Conservation (phyloP, 1,140 invertebrate genomes). For the Drosophila obscura region DNA sequence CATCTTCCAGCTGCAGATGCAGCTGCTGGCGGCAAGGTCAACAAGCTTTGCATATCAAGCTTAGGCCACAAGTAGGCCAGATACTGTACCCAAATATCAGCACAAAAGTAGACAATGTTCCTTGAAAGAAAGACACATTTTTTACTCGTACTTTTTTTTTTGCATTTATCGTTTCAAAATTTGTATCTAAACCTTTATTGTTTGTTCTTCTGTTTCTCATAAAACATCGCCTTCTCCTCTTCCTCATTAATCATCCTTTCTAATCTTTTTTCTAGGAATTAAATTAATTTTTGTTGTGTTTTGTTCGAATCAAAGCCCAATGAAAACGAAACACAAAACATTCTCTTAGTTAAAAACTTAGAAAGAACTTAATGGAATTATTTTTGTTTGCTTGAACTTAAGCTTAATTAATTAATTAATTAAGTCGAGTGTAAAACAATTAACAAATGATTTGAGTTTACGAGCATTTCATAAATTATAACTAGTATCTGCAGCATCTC, state of each 20-base stretch:
- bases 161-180: slow-evolving; percentile 83
- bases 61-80: slow-evolving; percentile 4
- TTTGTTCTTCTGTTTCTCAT: slow-evolving; percentile 61
- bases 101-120: slow-evolving; percentile 1
- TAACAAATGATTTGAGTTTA: slow-evolving; percentile 40
- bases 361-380: slow-evolving; percentile 34
- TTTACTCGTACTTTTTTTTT: slow-evolving; percentile 28
- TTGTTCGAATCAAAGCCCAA: slow-evolving; percentile 21
- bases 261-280: slow-evolving; percentile 25
- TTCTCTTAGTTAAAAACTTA: slow-evolving; percentile 27
- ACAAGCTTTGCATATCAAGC: not conserved
- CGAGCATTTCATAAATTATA: slow-evolving; percentile 37
- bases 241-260: slow-evolving; percentile 31
- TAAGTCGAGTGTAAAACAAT: slow-evolving; percentile 39
- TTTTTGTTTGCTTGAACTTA: slow-evolving; percentile 19
- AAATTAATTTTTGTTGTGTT: slow-evolving; percentile 6
- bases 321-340: slow-evolving; percentile 30
- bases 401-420: slow-evolving; percentile 28
- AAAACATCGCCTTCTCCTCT: slow-evolving; percentile 51
- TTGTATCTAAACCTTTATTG: slow-evolving; percentile 84
- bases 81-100: not conserved
- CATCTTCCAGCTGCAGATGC: slow-evolving; percentile 15
- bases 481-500: slow-evolving; percentile 71
- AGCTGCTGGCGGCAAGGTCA: slow-evolving; percentile 21
- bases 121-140: slow-evolving; percentile 6